phyloP scores from a whole-genome alignment of 2,888 invertebrate genomes.

The Agrenia bidenticulata region DNA sequence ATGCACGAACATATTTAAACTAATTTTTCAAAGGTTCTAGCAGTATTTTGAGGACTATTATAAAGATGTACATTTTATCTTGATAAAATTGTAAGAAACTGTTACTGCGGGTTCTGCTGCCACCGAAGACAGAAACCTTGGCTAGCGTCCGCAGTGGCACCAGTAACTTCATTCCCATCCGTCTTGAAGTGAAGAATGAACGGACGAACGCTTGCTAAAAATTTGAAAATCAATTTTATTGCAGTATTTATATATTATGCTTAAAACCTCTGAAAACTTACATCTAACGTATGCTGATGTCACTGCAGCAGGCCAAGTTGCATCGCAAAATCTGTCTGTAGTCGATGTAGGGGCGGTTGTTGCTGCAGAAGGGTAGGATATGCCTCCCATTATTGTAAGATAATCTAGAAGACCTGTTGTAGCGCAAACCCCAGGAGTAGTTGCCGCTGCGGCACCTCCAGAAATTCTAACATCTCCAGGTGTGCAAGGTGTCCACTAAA shows the following conservation, averaged over 20 bases:
- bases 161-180: conserved; percentile 63
- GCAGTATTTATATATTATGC: neutral
- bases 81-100: no score
- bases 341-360: conserved; percentile 15
- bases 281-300: conserved; percentile 36
- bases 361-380: neutral
- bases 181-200: conserved; percentile 76
- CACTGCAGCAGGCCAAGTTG: conserved; percentile 19
- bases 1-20: no score
- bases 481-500: conserved; percentile 49
- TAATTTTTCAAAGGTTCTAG: no score
- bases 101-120: conserved; percentile 49
- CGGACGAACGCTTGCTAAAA: conserved; percentile 73
- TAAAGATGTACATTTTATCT: no score
- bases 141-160: conserved; percentile 28
- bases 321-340: conserved; percentile 48
- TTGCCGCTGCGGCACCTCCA: conserved; percentile 18
- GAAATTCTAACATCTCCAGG: conserved; percentile 35
- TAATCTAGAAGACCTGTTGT: conserved; percentile 33
- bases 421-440: conserved; percentile 10
- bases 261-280: conserved; percentile 36
- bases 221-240: no score
- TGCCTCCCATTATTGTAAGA: conserved; percentile 18
- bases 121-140: conserved; percentile 46
- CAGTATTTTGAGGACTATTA: no score